A percentile compares a stretch with the other conserved stretches of the same genome.
Conservation (phyloP, 2,797 vertebrate genomes). For the Poeciliopsis presidionis region DNA sequence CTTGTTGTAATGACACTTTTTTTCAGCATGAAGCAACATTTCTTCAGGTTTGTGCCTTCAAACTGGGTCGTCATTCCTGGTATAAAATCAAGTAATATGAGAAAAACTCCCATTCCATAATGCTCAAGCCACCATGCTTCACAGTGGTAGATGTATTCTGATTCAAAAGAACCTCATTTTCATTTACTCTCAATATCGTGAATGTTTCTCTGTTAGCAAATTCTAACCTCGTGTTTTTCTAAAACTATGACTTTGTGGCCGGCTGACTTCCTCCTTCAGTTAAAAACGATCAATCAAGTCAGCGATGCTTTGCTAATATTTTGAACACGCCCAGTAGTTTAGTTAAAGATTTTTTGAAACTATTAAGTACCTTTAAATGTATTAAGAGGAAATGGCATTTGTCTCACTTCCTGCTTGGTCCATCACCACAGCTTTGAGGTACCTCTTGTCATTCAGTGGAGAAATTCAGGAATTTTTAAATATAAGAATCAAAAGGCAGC, state of each 20-base stretch:
- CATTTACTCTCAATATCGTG: not conserved
- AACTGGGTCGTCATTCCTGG: not conserved
- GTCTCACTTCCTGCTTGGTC: conserved; percentile 22
- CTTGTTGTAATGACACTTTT: not conserved
- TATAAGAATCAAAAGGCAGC: not conserved
- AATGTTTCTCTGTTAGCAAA: not conserved
- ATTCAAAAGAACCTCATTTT: not conserved
- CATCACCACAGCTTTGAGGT: not conserved
- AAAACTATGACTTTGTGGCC: not conserved
- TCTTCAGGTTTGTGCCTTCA: not conserved
- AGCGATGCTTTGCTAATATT: not conserved
- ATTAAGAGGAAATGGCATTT: not conserved
- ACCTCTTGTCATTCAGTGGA: not conserved
- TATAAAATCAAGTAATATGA: not conserved
- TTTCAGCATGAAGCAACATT: not conserved
- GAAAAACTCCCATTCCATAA: not conserved
- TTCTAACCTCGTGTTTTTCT: not conserved
- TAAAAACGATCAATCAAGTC: not conserved
- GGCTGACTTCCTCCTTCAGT: not conserved
- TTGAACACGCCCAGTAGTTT: not conserved
- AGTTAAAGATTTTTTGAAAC: not conserved
- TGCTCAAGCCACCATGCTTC: not conserved
- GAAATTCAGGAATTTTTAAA: not conserved
- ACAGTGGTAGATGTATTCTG: too few species aligned
- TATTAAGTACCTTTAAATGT: not conserved